These are phyloP conservation scores for Eulimnadia texana DNA, from an alignment of 1,140 invertebrate species.

Conservation along the genomic window DNA sequence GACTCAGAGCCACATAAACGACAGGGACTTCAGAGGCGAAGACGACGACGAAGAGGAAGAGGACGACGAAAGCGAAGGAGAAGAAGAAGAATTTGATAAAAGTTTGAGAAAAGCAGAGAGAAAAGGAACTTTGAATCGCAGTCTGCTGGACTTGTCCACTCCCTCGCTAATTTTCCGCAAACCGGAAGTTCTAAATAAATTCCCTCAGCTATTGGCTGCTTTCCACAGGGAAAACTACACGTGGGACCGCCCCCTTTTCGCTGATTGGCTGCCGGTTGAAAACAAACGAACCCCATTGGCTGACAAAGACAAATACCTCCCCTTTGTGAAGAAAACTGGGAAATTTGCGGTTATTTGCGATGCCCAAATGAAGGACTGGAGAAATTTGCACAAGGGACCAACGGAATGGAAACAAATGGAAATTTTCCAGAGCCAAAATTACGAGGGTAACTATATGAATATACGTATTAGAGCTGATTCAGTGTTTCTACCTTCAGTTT, in stretches of 20 bases:
- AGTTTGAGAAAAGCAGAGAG: background rate
- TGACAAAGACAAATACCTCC: background rate
- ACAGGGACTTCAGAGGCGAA: background rate
- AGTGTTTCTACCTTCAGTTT: too few relatives aligned
- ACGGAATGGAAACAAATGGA: too few relatives aligned
- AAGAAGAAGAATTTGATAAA: background rate
- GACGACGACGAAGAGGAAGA: background rate
- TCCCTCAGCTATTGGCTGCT: background rate
- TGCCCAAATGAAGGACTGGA: background rate
- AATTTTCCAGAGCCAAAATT: background rate
- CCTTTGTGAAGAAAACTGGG: background rate
- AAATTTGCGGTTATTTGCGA: background rate
- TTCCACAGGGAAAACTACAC: background rate
- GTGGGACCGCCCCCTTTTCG: background rate
- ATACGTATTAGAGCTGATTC: too few relatives aligned
- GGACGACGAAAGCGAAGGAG: background rate
- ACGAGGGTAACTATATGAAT: too few relatives aligned
- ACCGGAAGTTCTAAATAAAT: background rate
- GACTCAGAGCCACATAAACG: background rate
- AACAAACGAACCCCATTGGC: background rate
- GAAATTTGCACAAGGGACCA: background rate
- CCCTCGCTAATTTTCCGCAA: background rate
- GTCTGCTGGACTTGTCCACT: background rate
- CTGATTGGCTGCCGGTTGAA: background rate
- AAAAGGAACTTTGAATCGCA: background rate